Percentiles rank a stretch among this genome's conserved stretches.
These are phyloP conservation scores for Aphidius ervi DNA, from an alignment of 1,140 invertebrate genomes.

Conservation along the genomic window DNA sequence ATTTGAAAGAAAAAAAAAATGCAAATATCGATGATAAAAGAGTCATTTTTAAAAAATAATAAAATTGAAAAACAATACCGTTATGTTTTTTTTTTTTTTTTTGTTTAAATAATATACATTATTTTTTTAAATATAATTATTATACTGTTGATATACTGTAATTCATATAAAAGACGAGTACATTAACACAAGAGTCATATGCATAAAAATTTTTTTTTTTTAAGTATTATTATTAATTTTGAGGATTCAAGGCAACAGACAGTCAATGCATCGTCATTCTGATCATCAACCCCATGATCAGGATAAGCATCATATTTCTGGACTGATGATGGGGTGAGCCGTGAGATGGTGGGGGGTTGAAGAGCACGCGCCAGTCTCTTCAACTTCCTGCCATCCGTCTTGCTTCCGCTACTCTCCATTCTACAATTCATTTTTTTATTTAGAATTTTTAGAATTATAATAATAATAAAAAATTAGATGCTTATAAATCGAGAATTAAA, in stretches of 20 bases:
- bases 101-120: too few relatives aligned
- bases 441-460: too few relatives aligned
- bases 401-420: slow-evolving; percentile 47
- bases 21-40: too few relatives aligned
- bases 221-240: slow-evolving; percentile 37
- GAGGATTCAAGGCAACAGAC: slow-evolving; percentile 26
- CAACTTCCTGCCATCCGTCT: slow-evolving; percentile 52
- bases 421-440: slow-evolving; percentile 21
- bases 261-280: slow-evolving; percentile 15
- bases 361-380: slow-evolving; percentile 50
- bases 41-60: too few relatives aligned
- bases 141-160: slow-evolving; percentile 5
- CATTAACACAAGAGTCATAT: slow-evolving; percentile 10
- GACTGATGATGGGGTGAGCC: not conserved
- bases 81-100: too few relatives aligned
- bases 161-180: not conserved
- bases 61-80: too few relatives aligned
- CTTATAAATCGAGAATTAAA: too few relatives aligned
- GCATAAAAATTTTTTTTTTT: slow-evolving; percentile 22
- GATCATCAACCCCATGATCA: not conserved
- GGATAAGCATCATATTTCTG: not conserved
- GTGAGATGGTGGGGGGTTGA: not conserved
- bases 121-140: not conserved
- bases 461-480: too few relatives aligned
- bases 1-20: too few relatives aligned